Conservation (phyloP, 2,797 vertebrate species). For the Apogon talboti region DNA sequence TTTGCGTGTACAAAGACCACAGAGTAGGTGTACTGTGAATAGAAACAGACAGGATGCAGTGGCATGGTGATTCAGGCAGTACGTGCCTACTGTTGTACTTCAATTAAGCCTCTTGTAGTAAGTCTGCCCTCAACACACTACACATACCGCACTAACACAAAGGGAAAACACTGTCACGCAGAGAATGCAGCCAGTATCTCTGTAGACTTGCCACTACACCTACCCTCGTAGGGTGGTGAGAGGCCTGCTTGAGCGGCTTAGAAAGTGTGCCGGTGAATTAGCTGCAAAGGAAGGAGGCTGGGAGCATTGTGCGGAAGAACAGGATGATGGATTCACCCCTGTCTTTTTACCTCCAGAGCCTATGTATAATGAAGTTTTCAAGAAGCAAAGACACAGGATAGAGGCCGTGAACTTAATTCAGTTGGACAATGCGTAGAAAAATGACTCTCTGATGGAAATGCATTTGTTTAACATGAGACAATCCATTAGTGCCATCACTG, state of each 20-base stretch:
- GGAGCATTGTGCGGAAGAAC: constrained; percentile 9
- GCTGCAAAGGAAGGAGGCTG: constrained; percentile 31
- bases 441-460: constrained; percentile 22
- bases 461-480: constrained; percentile 59
- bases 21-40: constrained; percentile 20
- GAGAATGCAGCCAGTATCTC: constrained; percentile 13
- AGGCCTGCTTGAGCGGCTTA: constrained; percentile 53
- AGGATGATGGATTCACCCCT: background rate
- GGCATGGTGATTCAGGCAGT: constrained; percentile 9
- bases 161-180: background rate
- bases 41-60: constrained; percentile 10
- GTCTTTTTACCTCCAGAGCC: constrained; percentile 1
- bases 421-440: constrained; percentile 15
- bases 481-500: constrained; percentile 29
- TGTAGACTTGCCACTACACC: constrained; percentile 15
- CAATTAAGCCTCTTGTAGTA: constrained; percentile 8
- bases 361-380: background rate
- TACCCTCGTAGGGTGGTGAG: constrained; percentile 17
- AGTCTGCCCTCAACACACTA: constrained; percentile 5
- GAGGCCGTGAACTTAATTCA: background rate
- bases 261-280: constrained; percentile 37
- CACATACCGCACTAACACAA: background rate
- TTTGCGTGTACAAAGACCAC: constrained; percentile 8
- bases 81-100: constrained; percentile 25
- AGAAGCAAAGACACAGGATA: background rate